A percentile compares a stretch with the other conserved stretches of the same genome.
Evolutionary conservation across 2,888 invertebrate genomes (phyloP).

Genomic region (Drosophila rellima): DNA sequence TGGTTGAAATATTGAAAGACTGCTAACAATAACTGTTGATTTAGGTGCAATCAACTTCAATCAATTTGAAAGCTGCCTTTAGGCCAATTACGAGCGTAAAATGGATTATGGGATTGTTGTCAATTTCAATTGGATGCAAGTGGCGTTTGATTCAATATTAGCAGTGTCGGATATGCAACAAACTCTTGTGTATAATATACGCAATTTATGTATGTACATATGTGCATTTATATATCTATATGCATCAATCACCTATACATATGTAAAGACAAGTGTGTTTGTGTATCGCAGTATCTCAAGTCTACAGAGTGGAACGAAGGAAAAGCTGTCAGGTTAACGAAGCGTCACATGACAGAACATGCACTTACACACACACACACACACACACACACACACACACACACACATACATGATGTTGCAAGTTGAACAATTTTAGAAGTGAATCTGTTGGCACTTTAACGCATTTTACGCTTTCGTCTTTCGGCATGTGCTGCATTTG

Average conservation of each 20-base stretch:
- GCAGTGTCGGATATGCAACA: neutral
- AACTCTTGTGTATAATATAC: neutral
- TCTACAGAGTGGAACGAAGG: constrained; percentile 50
- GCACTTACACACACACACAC: constrained; percentile 39
- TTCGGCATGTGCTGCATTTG: constrained; percentile 42
- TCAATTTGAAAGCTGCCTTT: neutral
- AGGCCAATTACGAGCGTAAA: constrained; percentile 14
- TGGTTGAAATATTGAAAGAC: neutral
- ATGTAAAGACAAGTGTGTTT: constrained; percentile 9
- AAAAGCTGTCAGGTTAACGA: constrained; percentile 68
- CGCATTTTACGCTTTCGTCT: constrained; percentile 50
- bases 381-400: constrained; percentile 12
- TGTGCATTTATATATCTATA: neutral
- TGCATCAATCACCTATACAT: constrained; percentile 17
- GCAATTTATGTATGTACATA: constrained; percentile 6
- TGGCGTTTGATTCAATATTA: constrained; percentile 3
- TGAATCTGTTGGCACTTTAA: constrained; percentile 63
- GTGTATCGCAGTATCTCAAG: constrained; percentile 26
- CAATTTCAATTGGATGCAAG: constrained; percentile 26
- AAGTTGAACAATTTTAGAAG: constrained; percentile 37
- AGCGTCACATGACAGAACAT: constrained; percentile 60
- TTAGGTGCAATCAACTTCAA: constrained; percentile 6
- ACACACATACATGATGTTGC: constrained; percentile 27
- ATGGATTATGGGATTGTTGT: constrained; percentile 22
- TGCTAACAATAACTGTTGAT: constrained; percentile 3